A percentile compares a stretch with the other conserved stretches of the same genome.
Evolutionary conservation across 2,888 invertebrate species (phyloP).

Genomic region (Eilema depressum): DNA sequence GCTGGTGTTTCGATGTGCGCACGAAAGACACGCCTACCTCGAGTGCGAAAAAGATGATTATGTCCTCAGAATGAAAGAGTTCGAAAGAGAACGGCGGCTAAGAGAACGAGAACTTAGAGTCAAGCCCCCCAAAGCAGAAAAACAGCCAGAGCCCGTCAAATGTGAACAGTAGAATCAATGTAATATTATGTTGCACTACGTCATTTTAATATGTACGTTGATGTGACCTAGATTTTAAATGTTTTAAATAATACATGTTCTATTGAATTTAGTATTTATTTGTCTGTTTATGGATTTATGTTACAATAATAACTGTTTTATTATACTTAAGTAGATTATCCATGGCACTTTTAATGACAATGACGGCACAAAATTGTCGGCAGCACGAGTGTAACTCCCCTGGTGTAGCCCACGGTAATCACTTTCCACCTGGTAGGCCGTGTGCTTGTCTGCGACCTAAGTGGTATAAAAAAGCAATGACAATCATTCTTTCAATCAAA

Average conservation of each 20-base stretch:
- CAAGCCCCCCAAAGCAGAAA: background rate
- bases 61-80: constrained; percentile 82
- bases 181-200: background rate
- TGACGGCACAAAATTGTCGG: too few species aligned
- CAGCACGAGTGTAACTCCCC: too few species aligned
- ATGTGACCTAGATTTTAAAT: background rate
- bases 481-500: too few species aligned
- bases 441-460: too few species aligned
- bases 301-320: too few species aligned
- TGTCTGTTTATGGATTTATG: too few species aligned
- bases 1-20: constrained; percentile 88
- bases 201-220: background rate
- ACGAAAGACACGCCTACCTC: constrained; percentile 91
- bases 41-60: constrained; percentile 94
- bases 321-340: too few species aligned
- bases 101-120: constrained; percentile 68
- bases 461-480: too few species aligned
- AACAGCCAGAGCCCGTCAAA: background rate
- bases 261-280: background rate
- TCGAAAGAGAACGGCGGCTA: constrained; percentile 74
- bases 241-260: background rate
- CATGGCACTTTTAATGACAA: too few species aligned
- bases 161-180: background rate
- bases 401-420: too few species aligned
- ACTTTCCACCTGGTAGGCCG: too few species aligned